Conservation (phyloP, 2,113 vertebrate genomes). For the Oxyruncus cristatus region DNA sequence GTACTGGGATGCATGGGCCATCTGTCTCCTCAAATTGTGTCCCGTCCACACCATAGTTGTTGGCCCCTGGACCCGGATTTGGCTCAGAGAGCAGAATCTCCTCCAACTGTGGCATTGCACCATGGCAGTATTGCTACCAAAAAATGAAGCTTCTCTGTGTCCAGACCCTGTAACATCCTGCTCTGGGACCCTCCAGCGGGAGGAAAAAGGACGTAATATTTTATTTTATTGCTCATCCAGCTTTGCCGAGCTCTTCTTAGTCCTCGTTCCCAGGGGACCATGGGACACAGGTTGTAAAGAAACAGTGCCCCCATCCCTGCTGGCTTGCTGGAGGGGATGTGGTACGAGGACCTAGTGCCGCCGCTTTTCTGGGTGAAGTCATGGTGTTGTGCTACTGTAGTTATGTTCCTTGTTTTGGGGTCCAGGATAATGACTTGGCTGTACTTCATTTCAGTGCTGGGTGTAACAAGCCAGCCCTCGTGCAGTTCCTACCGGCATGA, state of each 20-base stretch:
- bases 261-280: not conserved
- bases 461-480: not conserved
- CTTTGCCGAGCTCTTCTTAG: not conserved
- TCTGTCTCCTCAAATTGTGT: not conserved
- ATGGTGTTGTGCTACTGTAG: not conserved
- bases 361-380: not conserved
- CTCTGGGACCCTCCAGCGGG: not conserved
- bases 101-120: not conserved
- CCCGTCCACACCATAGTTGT: accelerated
- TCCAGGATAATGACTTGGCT: not conserved
- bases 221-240: not conserved
- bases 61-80: not conserved
- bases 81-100: not conserved
- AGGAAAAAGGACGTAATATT: not conserved
- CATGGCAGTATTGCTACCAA: accelerated
- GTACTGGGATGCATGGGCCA: not conserved
- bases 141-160: not conserved
- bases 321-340: accelerated
- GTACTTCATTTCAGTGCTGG: not conserved
- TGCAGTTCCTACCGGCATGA: not conserved
- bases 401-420: not conserved
- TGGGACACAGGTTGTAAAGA: not conserved
- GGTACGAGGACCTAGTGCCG: not conserved
- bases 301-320: not conserved
- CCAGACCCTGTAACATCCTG: not conserved